Conservation (phyloP, 2,888 invertebrate species). For the Rotaria magnacalcarata region DNA sequence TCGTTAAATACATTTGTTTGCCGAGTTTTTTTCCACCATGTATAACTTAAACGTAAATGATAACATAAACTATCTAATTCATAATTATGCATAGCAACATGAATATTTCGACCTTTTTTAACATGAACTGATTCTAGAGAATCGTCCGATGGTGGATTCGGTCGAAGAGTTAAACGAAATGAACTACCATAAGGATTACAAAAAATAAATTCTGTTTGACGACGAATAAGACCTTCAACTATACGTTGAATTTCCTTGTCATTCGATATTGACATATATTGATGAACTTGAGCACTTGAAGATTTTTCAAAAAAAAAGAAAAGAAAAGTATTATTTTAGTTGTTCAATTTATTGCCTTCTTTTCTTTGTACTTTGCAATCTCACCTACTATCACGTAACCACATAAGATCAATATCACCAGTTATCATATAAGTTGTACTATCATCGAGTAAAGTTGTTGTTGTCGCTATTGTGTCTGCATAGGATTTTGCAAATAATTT, state of each 20-base stretch:
- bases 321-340: no score
- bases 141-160: conserved; percentile 23
- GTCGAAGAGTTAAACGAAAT: conserved; percentile 7
- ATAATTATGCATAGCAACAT: conserved; percentile 32
- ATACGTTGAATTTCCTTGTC: conserved; percentile 23
- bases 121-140: neutral
- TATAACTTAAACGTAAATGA: conserved; percentile 16
- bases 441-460: neutral
- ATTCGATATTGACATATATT: neutral
- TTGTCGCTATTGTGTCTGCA: neutral
- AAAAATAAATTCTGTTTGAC: conserved; percentile 15
- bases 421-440: conserved; percentile 3
- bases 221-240: conserved; percentile 34
- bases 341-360: no score
- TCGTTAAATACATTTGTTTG: neutral
- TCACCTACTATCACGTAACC: conserved; percentile 7
- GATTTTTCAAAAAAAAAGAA: no score
- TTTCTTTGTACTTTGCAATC: neutral
- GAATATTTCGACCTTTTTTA: conserved; percentile 26
- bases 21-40: neutral
- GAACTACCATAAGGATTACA: conserved; percentile 4
- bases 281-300: conserved; percentile 20
- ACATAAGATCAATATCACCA: conserved; percentile 31
- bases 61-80: conserved; percentile 36
- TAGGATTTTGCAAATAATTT: conserved; percentile 20